Evolutionary conservation across 2,888 invertebrate genomes (phyloP), one percentile per base, ranked within the genome.

Genomic region (Branchellion lobata): DNA sequence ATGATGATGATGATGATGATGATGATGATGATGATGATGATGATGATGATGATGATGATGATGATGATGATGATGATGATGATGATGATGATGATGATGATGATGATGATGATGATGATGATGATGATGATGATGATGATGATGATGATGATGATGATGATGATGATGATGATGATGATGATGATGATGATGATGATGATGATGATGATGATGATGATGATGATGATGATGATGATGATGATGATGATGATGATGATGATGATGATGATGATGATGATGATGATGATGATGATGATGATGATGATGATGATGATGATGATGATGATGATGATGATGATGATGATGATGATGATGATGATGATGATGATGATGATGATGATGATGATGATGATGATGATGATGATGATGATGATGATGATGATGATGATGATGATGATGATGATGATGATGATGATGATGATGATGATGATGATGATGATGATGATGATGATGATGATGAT

Each of bases 11-110:
- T 40, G 74, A 74, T 74, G 74, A 74, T 74, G 74, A 74, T 74
- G 74, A 74, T 74, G 74, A 74, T 74, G 74, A 74, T 74, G 74
- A 74, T 74, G 74, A 74, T 74, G 74, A 74, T 74, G 74, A 74
- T 74, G 74, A 74, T 74, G 74, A 40, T 74, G 74, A 5, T 40
- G 74, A 74, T 74, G 74, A 74, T 74, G 74, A 74, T 74, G 74
- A 74, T 74, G 74, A 74, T 74, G 74, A 74, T 74, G 74, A 74
- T 74, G 74, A 74, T 74, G 74, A 74, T 74, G 74, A 74, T 74
- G 74, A 74, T 74, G 74, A 40, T 74, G 74, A 5, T 40, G 74
- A 74, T 74, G 74, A 74, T 74, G 74, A 74, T 74, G 74, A 74
- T 74, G 74, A 74, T 74, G 74, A 74, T 74, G 74, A 74, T 74